phyloP scores from a whole-genome alignment of 1,140 invertebrate species.

The Drosophila santomea region DNA sequence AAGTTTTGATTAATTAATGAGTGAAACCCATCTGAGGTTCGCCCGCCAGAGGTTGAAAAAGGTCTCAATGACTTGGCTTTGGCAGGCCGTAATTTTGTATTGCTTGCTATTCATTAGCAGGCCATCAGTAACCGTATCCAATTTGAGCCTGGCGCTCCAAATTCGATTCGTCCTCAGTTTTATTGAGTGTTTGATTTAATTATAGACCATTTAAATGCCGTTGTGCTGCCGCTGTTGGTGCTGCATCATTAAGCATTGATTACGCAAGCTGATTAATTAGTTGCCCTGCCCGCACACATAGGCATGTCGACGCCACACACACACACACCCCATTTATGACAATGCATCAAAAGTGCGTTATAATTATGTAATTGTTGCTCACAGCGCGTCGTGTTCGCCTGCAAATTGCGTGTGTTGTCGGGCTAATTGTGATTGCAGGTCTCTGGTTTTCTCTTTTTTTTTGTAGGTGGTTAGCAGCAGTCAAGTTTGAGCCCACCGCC shows the following conservation, averaged over 20 bases:
- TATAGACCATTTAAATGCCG: constrained; percentile 73
- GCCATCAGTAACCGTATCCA: constrained; percentile 49
- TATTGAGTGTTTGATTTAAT: constrained; percentile 82
- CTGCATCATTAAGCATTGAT: constrained; percentile 80
- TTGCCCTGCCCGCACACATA: constrained; percentile 25
- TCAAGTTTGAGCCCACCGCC: constrained; percentile 8
- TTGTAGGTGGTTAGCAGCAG: background rate
- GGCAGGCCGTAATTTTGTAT: constrained; percentile 4
- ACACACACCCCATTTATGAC: constrained; percentile 28
- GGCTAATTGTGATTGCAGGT: constrained; percentile 34
- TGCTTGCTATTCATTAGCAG: constrained; percentile 47
- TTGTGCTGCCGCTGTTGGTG: constrained; percentile 43
- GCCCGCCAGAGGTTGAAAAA: constrained; percentile 18
- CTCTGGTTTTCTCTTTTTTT: background rate
- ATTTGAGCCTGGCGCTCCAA: constrained; percentile 23
- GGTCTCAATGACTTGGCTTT: constrained; percentile 15
- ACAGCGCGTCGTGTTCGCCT: constrained; percentile 20
- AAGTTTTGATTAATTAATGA: constrained; percentile 67
- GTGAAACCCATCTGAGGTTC: constrained; percentile 26
- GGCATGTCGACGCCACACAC: background rate
- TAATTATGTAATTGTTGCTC: constrained; percentile 71
- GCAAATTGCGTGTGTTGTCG: constrained; percentile 35
- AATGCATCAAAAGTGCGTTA: constrained; percentile 63
- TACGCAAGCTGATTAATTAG: constrained; percentile 77
- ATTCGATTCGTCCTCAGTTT: constrained; percentile 42